Conservation (phyloP, 2,113 vertebrate genomes). For the Macrotus californicus region DNA sequence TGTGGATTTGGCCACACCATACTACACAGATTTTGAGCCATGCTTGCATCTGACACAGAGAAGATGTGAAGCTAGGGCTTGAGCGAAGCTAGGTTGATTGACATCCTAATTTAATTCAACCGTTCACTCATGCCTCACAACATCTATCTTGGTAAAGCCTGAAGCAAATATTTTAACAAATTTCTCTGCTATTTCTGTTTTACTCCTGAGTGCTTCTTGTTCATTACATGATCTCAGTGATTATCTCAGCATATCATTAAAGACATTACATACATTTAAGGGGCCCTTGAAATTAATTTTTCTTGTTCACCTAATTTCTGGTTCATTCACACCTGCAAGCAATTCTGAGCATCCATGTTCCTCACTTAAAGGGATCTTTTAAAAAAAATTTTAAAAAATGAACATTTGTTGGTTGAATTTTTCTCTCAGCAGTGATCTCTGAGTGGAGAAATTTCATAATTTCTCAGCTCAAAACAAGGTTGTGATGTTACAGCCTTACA, state of each 20-base stretch:
- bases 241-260: conserved; percentile 20
- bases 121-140: background rate
- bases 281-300: conserved; percentile 10
- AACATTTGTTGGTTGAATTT: background rate
- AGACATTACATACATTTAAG: conserved; percentile 20
- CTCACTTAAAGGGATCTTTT: conserved; percentile 3
- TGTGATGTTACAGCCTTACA: background rate
- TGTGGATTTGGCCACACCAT: background rate
- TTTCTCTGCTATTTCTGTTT: conserved; percentile 24
- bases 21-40: background rate
- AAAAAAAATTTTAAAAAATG: background rate
- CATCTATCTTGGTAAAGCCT: background rate
- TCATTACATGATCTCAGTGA: conserved; percentile 11
- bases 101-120: conserved; percentile 22
- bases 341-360: background rate
- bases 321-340: conserved; percentile 34
- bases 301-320: conserved; percentile 23
- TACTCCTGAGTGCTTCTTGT: background rate
- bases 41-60: background rate
- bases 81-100: background rate
- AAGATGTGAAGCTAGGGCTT: background rate
- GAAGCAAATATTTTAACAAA: conserved; percentile 11
- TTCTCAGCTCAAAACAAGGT: background rate
- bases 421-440: background rate
- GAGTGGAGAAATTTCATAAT: conserved; percentile 12